Evolutionary conservation across 2,888 invertebrate species (phyloP).

Genomic region (Isoperla grammatica): DNA sequence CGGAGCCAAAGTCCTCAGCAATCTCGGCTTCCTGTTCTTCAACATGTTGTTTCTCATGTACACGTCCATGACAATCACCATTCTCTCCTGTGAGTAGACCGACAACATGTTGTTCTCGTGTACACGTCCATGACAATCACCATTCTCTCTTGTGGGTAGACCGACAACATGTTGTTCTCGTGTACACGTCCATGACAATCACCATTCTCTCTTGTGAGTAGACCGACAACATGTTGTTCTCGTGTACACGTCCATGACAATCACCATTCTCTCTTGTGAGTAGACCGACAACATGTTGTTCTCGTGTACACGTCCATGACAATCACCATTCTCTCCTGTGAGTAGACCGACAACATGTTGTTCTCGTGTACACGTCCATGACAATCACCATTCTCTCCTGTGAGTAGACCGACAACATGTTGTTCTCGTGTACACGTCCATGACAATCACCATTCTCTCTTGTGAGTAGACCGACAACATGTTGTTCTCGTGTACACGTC

Average conservation of each 20-base stretch:
- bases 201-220: conserved; percentile 57
- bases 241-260: conserved; percentile 99
- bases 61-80: conserved; percentile 98
- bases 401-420: conserved; percentile 50
- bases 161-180: background rate
- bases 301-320: conserved; percentile 99
- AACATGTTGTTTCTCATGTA: conserved; percentile 99
- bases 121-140: conserved; percentile 99
- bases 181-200: no score
- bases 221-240: conserved; percentile 79
- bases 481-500: conserved; percentile 94
- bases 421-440: conserved; percentile 98
- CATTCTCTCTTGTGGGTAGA: conserved; percentile 85
- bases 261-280: no score
- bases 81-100: conserved; percentile 83
- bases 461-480: conserved; percentile 59
- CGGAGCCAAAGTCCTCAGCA: conserved; percentile 92
- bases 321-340: conserved; percentile 95
- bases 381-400: conserved; percentile 97
- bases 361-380: conserved; percentile 99
- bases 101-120: conserved; percentile 64
- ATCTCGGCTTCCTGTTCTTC: conserved; percentile 95
- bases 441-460: conserved; percentile 97
- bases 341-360: conserved; percentile 44
- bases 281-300: conserved; percentile 98